Evolutionary conservation across 2,888 invertebrate species (phyloP), one percentile per base, ranked within the genome.

Genomic region (Elysia crispata): DNA sequence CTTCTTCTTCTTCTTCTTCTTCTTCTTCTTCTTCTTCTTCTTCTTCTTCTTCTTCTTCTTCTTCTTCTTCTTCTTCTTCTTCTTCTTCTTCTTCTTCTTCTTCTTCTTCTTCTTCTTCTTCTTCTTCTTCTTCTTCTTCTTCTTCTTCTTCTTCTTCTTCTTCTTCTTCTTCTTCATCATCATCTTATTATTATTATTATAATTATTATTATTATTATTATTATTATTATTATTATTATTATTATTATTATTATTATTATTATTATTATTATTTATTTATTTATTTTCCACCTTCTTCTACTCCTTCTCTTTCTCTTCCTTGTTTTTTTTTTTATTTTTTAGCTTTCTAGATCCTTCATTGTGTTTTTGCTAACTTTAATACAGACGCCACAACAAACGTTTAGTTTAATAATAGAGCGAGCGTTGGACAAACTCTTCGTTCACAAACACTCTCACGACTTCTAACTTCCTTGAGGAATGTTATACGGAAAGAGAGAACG

Each of bases 211-310:
- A 41, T 41, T 11, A 41, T 6, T 60, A 54, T 75, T 20, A 60
- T 41, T 75, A 18, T 60, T 30, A 60, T 23, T 60, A 54, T 60
- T 60, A 60, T 41, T 60, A 54, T 33, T 74, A 23, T 33, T 74
- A 54, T 33, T 54, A 54, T 33, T 74, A 23, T 33, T 74, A 74
- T 30, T 57, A 74, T 33, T 74, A 54, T 33, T 54, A 54, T 33
- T 74, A 23, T 33, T 74, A 54, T 33, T 54, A 54, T 33, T 54
- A 23, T 33, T 74, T 13, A n/a, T 54, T 1, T 33, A 57, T 23
- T 25, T 74, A 74, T 33, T 54, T 20, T 28, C 23, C 1, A 28
- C 18, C 3, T 41, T 41, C 3, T 41, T 41, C 11, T 41, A 11
- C 11, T 41, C 5, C 11, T 41, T 41, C 41, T 11, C 11, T 41